Evolutionary conservation across 2,888 invertebrate genomes (phyloP), one percentile per base, ranked within the genome.

Genomic region (Abrostola tripartita): DNA sequence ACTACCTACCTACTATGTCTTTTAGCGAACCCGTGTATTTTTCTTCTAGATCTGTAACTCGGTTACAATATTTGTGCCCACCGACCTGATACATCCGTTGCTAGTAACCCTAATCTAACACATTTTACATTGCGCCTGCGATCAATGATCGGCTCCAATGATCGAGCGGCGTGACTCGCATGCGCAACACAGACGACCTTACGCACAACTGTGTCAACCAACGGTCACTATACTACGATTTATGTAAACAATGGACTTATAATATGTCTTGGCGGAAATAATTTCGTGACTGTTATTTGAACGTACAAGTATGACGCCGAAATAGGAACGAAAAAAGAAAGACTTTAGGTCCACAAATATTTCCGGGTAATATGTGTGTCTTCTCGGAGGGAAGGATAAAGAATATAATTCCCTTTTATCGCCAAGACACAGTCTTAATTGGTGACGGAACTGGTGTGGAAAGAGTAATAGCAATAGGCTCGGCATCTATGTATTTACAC

Each of bases 131-230:
- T 68, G 65, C 79, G 73, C 54, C 40, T 42, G 61, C 78, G 80
- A 71, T 69, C 74, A 77, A 51, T 67, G 68, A 74, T 78, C 74
- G 70, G 53, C 56, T 68, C 61, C 78, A 71, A 80, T 80, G 74
- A 68, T 69, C 68, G 40, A 35, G 11, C 10, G 2, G 59, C 74
- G 64, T 78, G 78, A 74, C 74, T 62, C 52, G 81, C 66, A 77
- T 77, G 67, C 64, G 71, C 64, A 74, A 77, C 65, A 37, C 9
- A 40, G 9, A 10, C 68, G 64, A 62, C 77, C 68, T 71, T 71
- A 76, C 55, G 35, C n/a, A 41, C 54, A 79, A 68, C 61, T 78
- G 67, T 78, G 78, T 68, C 78, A 61, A 7, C 6, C 76, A 72
- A 65, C 72, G 76, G 72, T 71, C 56, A 41, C 53, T 47, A 14